phyloP scores from a whole-genome alignment of 2,797 vertebrate genomes.

The Protosalanx chinensis region DNA sequence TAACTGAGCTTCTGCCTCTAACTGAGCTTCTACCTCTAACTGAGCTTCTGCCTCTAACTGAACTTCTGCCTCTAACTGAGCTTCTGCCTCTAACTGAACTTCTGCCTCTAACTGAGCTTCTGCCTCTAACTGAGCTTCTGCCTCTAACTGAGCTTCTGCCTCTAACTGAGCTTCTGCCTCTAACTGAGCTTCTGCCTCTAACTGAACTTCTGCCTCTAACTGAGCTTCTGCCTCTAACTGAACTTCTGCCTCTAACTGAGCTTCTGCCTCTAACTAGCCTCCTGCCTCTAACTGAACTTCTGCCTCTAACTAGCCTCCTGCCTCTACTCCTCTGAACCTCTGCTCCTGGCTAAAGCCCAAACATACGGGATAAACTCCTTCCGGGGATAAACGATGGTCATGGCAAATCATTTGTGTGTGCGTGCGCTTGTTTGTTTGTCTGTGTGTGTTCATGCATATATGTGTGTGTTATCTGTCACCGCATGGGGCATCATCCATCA shows the following conservation, averaged over 20 bases:
- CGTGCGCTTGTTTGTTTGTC: neutral
- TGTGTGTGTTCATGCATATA: slow-evolving; percentile 25
- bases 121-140: no score
- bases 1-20: neutral
- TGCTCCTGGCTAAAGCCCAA: slow-evolving; percentile 6
- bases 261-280: no score
- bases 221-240: no score
- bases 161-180: neutral
- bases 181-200: neutral
- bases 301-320: no score
- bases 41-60: neutral
- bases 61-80: neutral
- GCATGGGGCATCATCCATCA: slow-evolving; percentile 17
- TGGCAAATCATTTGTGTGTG: neutral
- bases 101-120: no score
- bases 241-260: no score
- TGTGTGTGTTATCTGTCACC: slow-evolving; percentile 17
- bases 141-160: no score
- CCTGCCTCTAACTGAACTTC: no score
- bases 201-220: slow-evolving; percentile 1
- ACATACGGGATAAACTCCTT: neutral
- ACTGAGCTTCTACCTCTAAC: neutral
- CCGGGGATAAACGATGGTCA: no score
- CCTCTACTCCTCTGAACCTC: neutral
- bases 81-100: no score